Evolutionary conservation across 2,113 vertebrate species (phyloP).

Genomic region (Jaculus jaculus): DNA sequence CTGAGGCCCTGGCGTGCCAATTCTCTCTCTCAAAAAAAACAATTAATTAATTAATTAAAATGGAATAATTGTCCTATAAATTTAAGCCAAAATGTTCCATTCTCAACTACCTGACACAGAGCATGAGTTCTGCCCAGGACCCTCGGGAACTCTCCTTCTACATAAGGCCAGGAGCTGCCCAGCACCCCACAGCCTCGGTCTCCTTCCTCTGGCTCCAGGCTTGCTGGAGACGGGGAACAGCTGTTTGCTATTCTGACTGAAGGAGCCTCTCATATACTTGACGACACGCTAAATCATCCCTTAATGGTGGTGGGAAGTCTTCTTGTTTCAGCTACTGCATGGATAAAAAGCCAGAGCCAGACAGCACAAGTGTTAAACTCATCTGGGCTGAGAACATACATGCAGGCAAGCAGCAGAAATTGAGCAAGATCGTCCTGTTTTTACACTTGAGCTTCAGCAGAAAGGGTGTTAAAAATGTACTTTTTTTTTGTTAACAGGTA

Average conservation of each 20-base stretch:
- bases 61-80: background rate
- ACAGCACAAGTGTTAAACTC: slow-evolving; percentile 32
- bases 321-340: slow-evolving; percentile 41
- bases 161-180: background rate
- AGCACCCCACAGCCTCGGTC: background rate
- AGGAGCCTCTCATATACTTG: slow-evolving; percentile 68
- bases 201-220: slow-evolving; percentile 40
- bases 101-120: background rate
- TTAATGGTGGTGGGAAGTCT: slow-evolving; percentile 67
- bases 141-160: background rate
- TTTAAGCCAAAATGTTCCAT: background rate
- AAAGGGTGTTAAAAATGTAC: slow-evolving; percentile 5
- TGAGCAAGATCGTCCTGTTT: background rate
- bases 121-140: background rate
- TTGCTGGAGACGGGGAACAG: slow-evolving; percentile 54
- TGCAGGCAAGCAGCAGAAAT: background rate
- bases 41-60: no score
- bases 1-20: no score
- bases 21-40: no score
- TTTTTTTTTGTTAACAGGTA: no score
- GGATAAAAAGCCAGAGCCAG: slow-evolving; percentile 30
- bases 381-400: background rate
- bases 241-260: slow-evolving; percentile 73
- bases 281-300: slow-evolving; percentile 71
- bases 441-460: slow-evolving; percentile 28